Evolutionary conservation across 2,113 vertebrate species (phyloP), one percentile per base, ranked within the genome.

Genomic region (Cochlearius cochlearius): DNA sequence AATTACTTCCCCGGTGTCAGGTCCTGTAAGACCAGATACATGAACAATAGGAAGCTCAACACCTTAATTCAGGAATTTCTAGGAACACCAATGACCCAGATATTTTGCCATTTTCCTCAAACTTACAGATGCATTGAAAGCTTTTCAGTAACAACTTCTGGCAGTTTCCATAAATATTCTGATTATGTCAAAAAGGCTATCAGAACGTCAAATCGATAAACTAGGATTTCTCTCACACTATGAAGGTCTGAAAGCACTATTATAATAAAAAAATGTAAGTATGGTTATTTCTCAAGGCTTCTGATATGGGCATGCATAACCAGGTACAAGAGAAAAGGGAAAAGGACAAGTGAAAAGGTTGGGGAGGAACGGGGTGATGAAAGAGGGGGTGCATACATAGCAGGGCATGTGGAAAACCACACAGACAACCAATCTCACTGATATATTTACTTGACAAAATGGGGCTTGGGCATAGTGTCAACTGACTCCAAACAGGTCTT

Each of bases 381-480:
- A 60, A 4, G 5, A 38, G 11, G 9, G 20, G 12, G 16, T 19
- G 4, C 9, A 32, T 15, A 47, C 1, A 0, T 29, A 45, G 55
- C 41, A 68, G 13, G 7, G 12, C 50, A 71, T 13, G 15, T 49
- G n/a, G 56, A 53, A 68, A 80, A 71, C 11, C 49, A 74, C 67
- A 74, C 9, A 69, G 49, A 53, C 15, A 60, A 53, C 12, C 56
- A 60, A 30, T 18, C 32, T 71, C 63, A 49, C 16, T 19, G 50
- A 53, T 19, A 47, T 47, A 74, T 19, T 19, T 38, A 55, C 13
- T 5, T 34, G 15, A 43, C 16, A 80, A 73, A 63, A 50, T 7
- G 17, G 10, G 36, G 34, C 32, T 30, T 26, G 8, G 47, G 12
- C 17, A 55, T 22, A 49, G 67, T 0, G 8, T 20, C 60, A 56